These are phyloP conservation scores for Sturnira hondurensis DNA, from an alignment of 2,113 vertebrate genomes.

Conservation along the genomic window DNA sequence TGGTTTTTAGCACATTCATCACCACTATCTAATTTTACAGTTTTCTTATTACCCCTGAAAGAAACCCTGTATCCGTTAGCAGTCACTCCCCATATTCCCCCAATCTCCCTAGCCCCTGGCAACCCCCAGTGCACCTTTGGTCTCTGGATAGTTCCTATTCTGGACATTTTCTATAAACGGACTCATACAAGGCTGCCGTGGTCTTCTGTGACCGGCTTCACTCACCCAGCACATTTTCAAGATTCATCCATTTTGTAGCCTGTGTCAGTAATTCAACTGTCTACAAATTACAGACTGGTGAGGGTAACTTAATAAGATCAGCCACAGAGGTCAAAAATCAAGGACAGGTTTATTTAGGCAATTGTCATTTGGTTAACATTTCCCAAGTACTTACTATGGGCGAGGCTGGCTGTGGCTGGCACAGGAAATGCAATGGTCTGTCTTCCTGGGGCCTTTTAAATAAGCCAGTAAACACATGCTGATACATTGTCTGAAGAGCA, in stretches of 20 bases:
- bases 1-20: not conserved
- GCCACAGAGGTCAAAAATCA: conserved; percentile 1
- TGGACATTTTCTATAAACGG: not conserved
- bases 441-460: not conserved
- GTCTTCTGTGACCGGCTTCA: not conserved
- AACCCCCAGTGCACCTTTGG: not conserved
- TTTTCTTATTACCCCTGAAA: not conserved
- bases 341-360: not conserved
- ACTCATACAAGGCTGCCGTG: not conserved
- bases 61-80: not conserved
- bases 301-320: not conserved
- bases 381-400: not conserved
- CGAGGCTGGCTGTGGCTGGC: not conserved
- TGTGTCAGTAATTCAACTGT: not conserved
- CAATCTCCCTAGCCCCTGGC: not conserved
- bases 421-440: not conserved
- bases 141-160: not conserved
- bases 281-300: not conserved
- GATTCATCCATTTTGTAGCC: not conserved
- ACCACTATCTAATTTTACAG: not conserved
- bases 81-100: not conserved
- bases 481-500: not conserved
- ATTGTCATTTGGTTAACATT: not conserved
- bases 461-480: not conserved
- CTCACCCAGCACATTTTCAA: not conserved